These are phyloP conservation scores for Cyanistes caeruleus DNA, from an alignment of 2,113 vertebrate species.

Conservation along the genomic window DNA sequence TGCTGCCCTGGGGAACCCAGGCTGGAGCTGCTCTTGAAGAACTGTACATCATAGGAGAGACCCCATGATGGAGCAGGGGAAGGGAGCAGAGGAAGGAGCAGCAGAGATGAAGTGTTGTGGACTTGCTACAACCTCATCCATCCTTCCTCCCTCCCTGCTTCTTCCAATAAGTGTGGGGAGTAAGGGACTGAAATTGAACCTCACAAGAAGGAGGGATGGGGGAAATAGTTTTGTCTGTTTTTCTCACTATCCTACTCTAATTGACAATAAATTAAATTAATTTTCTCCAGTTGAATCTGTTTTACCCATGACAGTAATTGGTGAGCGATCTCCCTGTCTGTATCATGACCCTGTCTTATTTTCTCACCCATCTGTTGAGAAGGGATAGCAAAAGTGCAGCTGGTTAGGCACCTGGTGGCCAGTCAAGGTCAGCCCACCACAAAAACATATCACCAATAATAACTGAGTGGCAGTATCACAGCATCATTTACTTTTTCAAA, in stretches of 20 bases:
- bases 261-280: neutral
- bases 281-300: neutral
- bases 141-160: neutral
- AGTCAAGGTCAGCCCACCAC: neutral
- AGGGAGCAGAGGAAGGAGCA: neutral
- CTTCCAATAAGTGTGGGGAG: neutral
- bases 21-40: neutral
- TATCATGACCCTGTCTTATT: neutral
- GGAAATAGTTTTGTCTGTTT: neutral
- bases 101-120: neutral
- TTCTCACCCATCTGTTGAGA: neutral
- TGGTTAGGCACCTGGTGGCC: neutral
- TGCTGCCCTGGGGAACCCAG: neutral
- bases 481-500: neutral
- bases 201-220: neutral
- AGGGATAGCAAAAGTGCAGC: neutral
- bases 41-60: rapidly evolving
- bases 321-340: neutral
- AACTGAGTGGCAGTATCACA: neutral
- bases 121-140: too few species aligned
- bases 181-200: neutral
- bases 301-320: neutral
- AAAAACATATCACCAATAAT: neutral
- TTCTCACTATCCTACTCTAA: neutral
- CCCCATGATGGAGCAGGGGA: rapidly evolving